phyloP scores from a whole-genome alignment of 2,888 invertebrate genomes.

The Nomada flava region DNA sequence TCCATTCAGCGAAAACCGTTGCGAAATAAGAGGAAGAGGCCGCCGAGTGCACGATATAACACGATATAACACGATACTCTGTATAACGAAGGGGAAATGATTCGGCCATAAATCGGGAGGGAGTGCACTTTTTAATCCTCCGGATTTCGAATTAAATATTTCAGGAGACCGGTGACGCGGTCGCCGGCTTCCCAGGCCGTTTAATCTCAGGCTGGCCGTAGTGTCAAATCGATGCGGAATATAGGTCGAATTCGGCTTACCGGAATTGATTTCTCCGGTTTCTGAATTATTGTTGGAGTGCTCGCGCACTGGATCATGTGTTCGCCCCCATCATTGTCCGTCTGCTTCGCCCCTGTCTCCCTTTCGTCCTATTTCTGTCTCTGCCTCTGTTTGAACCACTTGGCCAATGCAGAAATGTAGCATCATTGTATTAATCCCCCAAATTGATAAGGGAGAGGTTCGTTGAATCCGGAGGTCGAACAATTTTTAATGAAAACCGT shows the following conservation, averaged over 20 bases:
- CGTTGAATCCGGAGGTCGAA: too few species aligned
- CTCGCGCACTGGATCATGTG: conserved; percentile 26
- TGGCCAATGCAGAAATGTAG: too few species aligned
- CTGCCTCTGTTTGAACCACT: too few species aligned
- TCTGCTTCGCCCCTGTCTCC: too few species aligned
- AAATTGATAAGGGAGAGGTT: too few species aligned
- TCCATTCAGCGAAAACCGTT: not conserved
- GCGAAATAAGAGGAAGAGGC: not conserved
- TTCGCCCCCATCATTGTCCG: not conserved
- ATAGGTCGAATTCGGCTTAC: conserved; percentile 72
- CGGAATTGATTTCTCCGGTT: conserved; percentile 69
- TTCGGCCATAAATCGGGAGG: conserved; percentile 39
- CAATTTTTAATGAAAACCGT: not conserved
- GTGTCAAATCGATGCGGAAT: conserved; percentile 71
- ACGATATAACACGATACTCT: not conserved
- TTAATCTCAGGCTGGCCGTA: conserved; percentile 63
- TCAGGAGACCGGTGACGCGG: conserved; percentile 62
- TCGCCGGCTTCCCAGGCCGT: conserved; percentile 57
- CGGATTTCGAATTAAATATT: conserved; percentile 69
- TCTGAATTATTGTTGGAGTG: conserved; percentile 55
- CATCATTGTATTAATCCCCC: too few species aligned
- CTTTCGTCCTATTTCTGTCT: too few species aligned
- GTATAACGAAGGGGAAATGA: conserved; percentile 20
- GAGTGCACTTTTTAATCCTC: conserved; percentile 62
- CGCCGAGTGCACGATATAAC: not conserved